phyloP scores from a whole-genome alignment of 2,113 vertebrate species.

The Rhinolophus sinicus region DNA sequence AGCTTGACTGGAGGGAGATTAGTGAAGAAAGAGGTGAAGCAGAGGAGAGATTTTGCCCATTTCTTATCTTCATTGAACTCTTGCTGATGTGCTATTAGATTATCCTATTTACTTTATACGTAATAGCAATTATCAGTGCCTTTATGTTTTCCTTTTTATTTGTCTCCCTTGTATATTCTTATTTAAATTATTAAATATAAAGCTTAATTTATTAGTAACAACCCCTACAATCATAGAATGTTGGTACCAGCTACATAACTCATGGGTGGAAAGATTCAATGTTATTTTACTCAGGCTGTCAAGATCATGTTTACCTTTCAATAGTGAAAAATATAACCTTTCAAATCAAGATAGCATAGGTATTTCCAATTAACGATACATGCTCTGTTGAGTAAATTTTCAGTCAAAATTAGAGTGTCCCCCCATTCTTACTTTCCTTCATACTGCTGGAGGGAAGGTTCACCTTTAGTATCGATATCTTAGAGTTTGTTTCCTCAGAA shows the following conservation, averaged over 20 bases:
- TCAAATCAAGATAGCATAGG: neutral
- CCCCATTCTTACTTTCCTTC: neutral
- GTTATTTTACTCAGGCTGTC: neutral
- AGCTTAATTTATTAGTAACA: neutral
- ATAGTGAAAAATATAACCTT: neutral
- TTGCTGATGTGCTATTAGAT: neutral
- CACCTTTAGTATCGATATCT: neutral
- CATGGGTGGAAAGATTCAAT: neutral
- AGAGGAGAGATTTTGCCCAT: neutral
- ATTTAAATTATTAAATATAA: constrained; percentile 24
- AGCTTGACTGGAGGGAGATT: neutral
- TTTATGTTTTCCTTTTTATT: neutral
- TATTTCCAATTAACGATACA: neutral
- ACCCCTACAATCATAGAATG: neutral
- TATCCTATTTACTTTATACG: neutral
- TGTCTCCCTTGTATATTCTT: neutral
- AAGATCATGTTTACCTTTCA: neutral
- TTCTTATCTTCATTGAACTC: neutral
- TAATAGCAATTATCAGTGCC: neutral
- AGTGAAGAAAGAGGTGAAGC: neutral
- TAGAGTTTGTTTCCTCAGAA: neutral
- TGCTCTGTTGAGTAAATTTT: neutral
- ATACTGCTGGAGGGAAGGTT: neutral
- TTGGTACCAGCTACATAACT: neutral
- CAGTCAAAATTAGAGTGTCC: neutral